Evolutionary conservation across 2,797 vertebrate species (phyloP).

Genomic region (Xerus rutilus): DNA sequence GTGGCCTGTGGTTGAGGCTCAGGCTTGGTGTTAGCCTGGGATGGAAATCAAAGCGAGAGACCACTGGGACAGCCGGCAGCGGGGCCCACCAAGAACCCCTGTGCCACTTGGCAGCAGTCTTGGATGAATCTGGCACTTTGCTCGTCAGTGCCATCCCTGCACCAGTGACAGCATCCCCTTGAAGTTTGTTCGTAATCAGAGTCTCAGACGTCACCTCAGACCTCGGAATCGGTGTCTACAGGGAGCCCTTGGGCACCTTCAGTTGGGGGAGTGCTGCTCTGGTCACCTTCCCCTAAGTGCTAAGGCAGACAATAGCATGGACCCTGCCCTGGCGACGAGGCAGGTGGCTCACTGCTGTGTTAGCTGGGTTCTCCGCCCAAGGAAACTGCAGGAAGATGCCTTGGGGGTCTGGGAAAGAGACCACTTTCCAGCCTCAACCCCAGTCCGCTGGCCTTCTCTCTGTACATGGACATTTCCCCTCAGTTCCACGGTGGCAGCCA

Average conservation of each 20-base stretch:
- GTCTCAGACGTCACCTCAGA: no score
- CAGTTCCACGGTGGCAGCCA: neutral
- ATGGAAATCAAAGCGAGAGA: neutral
- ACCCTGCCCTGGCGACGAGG: no score
- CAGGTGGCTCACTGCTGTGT: no score
- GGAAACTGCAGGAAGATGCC: neutral
- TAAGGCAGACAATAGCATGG: neutral
- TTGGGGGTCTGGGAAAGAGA: neutral
- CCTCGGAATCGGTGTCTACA: neutral
- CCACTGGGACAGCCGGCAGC: neutral
- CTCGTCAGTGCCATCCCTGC: neutral
- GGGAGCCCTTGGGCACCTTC: neutral
- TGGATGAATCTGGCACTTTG: neutral
- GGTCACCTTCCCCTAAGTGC: neutral
- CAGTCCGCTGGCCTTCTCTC: neutral
- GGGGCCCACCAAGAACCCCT: accelerated
- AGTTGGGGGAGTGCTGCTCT: accelerated
- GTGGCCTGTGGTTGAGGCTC: neutral
- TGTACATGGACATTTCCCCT: neutral
- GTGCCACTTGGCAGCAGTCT: neutral
- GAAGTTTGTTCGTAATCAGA: neutral
- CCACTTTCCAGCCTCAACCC: accelerated
- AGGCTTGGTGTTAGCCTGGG: neutral
- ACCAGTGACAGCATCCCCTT: neutral
- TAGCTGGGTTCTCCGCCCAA: accelerated